phyloP scores from a whole-genome alignment of 2,113 vertebrate species.

The Rousettus leschenaultii region DNA sequence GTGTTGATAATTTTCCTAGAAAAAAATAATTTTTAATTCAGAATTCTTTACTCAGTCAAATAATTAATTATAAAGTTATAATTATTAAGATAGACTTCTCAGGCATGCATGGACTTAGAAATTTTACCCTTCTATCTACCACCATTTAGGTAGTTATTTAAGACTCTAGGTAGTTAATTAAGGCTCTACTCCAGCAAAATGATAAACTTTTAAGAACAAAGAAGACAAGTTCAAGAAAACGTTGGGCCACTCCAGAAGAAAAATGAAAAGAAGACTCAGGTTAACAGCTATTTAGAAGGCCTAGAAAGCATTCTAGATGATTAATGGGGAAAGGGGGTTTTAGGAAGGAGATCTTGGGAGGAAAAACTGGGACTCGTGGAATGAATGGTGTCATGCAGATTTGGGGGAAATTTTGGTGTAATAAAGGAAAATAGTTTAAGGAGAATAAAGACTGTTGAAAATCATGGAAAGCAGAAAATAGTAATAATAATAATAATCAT shows the following conservation, averaged over 20 bases:
- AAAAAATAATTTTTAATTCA: constrained; percentile 9
- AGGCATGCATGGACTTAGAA: background rate
- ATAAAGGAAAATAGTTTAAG: background rate
- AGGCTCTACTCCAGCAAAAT: background rate
- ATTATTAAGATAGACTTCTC: background rate
- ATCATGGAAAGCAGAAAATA: background rate
- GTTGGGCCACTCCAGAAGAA: background rate
- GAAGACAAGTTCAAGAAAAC: background rate
- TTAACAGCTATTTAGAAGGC: background rate
- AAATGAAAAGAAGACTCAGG: background rate
- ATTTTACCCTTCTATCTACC: background rate
- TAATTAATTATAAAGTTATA: background rate
- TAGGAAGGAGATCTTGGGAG: background rate
- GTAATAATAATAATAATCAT: background rate
- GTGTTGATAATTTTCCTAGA: background rate
- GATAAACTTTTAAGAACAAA: background rate
- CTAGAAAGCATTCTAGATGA: background rate
- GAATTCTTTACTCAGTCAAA: background rate
- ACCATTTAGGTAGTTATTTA: constrained; percentile 10
- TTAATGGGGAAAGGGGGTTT: background rate
- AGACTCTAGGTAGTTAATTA: constrained; percentile 1
- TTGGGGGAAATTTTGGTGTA: background rate
- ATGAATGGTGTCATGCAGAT: background rate
- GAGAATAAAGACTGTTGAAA: constrained; percentile 10
- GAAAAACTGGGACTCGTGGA: background rate